Conservation (phyloP, 2,113 vertebrate genomes). For the Mormyrus lacerda region DNA sequence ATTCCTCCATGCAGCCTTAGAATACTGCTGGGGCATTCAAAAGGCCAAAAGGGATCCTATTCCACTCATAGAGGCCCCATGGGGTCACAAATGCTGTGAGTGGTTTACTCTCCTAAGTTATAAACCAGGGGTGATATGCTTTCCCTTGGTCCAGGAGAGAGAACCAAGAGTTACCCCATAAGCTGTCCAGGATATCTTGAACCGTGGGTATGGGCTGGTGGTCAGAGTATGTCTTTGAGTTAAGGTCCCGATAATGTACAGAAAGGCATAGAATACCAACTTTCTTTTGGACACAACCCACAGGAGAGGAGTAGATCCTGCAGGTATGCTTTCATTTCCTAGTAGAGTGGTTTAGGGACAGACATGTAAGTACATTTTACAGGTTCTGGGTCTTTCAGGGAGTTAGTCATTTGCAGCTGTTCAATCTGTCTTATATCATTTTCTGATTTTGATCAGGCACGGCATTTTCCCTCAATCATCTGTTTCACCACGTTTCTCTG, state of each 20-base stretch:
- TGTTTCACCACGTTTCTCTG: background rate
- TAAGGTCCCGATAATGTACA: background rate
- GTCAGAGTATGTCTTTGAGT: background rate
- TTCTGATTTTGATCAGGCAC: no score
- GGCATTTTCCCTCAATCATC: background rate
- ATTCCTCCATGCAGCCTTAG: background rate
- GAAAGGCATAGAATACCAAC: no score
- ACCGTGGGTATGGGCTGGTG: background rate
- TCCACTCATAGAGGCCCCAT: constrained; percentile 4
- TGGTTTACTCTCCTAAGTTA: background rate
- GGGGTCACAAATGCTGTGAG: background rate
- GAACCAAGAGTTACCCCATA: background rate
- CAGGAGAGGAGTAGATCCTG: no score
- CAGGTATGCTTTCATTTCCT: no score
- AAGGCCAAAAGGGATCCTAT: background rate
- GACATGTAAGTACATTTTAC: no score
- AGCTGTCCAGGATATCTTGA: background rate
- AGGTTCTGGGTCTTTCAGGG: no score
- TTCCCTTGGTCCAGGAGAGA: background rate
- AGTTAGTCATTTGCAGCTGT: no score
- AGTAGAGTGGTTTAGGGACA: no score
- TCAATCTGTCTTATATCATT: no score
- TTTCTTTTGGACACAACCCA: no score
- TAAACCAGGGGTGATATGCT: background rate
- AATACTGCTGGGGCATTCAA: constrained; percentile 9